Evolutionary conservation across 2,797 vertebrate species (phyloP).

Genomic region (Tragopan temminckii): DNA sequence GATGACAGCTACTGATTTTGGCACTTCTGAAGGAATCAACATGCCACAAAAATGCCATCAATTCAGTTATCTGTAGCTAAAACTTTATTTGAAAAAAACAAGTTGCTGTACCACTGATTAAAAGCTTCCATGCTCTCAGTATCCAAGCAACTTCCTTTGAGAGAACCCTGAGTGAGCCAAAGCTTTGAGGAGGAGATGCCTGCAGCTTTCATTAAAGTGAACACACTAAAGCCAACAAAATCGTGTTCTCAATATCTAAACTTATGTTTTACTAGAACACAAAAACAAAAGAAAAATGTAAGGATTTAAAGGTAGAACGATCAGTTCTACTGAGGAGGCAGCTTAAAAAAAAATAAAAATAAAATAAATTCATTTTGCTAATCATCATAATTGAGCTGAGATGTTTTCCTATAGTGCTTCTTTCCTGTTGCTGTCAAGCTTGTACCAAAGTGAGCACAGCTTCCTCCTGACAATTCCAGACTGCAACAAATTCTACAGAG

Average conservation of each 20-base stretch:
- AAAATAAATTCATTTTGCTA: neutral
- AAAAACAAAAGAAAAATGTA: neutral
- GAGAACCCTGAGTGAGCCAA: neutral
- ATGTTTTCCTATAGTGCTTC: neutral
- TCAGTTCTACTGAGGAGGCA: neutral
- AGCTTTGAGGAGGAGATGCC: neutral
- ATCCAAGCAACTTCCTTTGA: neutral
- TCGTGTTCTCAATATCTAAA: neutral
- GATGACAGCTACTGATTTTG: neutral
- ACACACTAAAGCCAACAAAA: neutral
- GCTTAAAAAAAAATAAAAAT: neutral
- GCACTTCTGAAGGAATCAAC: neutral
- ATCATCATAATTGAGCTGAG: neutral
- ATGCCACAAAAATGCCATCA: neutral
- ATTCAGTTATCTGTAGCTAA: neutral
- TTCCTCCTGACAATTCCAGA: neutral
- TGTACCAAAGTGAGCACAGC: neutral
- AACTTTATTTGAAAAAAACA: neutral
- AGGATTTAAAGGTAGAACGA: neutral
- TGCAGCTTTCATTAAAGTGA: neutral
- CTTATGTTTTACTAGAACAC: neutral
- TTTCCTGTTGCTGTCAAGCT: neutral
- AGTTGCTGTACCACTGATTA: neutral
- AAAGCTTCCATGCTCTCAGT: neutral
- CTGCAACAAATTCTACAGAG: neutral